Conservation (phyloP, 1,140 invertebrate species). For the Lepidurus apus region DNA sequence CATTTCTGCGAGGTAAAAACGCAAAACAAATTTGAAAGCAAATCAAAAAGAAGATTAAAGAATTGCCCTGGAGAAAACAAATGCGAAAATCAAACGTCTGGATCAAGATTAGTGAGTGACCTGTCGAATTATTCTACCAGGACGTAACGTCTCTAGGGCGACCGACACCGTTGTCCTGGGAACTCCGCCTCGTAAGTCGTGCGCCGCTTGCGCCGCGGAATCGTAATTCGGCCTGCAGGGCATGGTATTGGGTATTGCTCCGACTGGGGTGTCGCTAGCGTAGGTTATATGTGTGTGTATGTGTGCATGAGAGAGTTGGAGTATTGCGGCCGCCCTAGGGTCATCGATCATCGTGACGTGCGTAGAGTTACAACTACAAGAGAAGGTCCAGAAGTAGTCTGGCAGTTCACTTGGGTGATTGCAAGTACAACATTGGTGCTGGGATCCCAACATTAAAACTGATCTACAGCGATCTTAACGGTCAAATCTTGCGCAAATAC, state of each 20-base stretch:
- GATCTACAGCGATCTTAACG: background rate
- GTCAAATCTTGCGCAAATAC: too few relatives aligned
- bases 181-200: slow-evolving; percentile 11
- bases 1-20: background rate
- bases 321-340: slow-evolving; percentile 4
- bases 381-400: background rate
- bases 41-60: background rate
- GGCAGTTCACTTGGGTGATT: slow-evolving; percentile 5
- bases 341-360: slow-evolving; percentile 21
- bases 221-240: background rate
- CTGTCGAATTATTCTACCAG: background rate
- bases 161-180: background rate
- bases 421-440: slow-evolving; percentile 11
- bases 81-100: background rate
- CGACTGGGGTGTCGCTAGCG: slow-evolving; percentile 11
- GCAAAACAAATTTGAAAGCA: background rate
- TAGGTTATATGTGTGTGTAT: slow-evolving; percentile 12
- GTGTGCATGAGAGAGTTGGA: slow-evolving; percentile 5
- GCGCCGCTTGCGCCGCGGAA: slow-evolving; percentile 14
- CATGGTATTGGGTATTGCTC: slow-evolving; percentile 18
- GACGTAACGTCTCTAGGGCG: background rate
- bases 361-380: slow-evolving; percentile 18
- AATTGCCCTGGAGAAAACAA: background rate
- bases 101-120: background rate
- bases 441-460: slow-evolving; percentile 8